Conservation (phyloP, 2,888 invertebrate genomes). For the Yponomeuta evonymella region DNA sequence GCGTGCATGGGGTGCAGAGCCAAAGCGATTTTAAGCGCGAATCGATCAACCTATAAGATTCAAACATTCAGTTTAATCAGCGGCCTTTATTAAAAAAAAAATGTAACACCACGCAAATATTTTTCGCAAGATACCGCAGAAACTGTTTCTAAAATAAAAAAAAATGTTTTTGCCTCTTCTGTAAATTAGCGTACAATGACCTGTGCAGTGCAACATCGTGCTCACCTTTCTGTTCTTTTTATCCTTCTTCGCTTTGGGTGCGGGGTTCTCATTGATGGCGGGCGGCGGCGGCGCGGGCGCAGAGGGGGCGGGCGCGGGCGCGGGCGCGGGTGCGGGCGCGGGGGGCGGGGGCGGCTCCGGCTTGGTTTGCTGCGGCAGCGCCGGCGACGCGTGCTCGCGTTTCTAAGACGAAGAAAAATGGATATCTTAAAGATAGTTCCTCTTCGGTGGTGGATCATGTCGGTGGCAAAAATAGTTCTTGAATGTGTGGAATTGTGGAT, state of each 20-base stretch:
- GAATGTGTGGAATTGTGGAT: no score
- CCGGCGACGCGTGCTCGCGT: slow-evolving; percentile 28
- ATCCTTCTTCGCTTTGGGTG: slow-evolving; percentile 60
- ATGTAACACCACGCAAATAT: no score
- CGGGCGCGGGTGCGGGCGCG: slow-evolving; percentile 15
- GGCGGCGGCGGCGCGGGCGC: slow-evolving; percentile 17
- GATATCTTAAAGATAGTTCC: no score
- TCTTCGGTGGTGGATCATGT: no score
- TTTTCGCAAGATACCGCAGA: neutral
- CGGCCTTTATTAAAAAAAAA: no score
- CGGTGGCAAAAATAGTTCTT: no score
- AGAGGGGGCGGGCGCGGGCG: slow-evolving; percentile 31
- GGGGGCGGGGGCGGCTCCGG: slow-evolving; percentile 37
- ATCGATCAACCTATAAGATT: no score
- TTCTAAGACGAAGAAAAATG: slow-evolving; percentile 32
- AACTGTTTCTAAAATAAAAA: neutral
- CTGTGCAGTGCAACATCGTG: neutral
- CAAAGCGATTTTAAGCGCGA: no score
- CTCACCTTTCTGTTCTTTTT: slow-evolving; percentile 64
- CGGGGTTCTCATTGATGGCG: slow-evolving; percentile 25
- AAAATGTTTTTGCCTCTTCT: no score
- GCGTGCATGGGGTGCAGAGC: no score
- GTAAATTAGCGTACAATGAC: no score
- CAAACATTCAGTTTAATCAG: no score
- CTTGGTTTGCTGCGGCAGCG: slow-evolving; percentile 32